phyloP scores from a whole-genome alignment of 2,113 vertebrate species.

The Orthonyx spaldingii region DNA sequence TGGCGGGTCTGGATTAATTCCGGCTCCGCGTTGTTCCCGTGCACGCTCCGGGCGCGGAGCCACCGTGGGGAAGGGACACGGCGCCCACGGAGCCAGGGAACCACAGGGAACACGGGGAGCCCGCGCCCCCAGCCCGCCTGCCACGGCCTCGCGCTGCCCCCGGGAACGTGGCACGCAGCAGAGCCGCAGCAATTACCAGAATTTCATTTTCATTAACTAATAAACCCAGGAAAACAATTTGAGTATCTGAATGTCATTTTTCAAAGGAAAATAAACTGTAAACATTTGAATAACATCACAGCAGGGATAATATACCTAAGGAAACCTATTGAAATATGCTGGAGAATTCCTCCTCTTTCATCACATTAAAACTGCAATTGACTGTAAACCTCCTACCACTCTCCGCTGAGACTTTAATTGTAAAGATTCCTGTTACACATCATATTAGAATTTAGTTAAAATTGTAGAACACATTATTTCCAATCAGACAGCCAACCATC shows the following conservation, averaged over 20 bases:
- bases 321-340: constrained; percentile 80
- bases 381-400: constrained; percentile 81
- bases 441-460: constrained; percentile 87
- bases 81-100: no score
- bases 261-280: constrained; percentile 82
- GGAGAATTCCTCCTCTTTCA: constrained; percentile 77
- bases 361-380: constrained; percentile 81
- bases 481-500: constrained; percentile 85
- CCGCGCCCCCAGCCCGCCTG: constrained; percentile 41
- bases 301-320: constrained; percentile 80
- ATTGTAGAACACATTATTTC: constrained; percentile 86
- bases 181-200: constrained; percentile 44
- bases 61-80: fast-evolving
- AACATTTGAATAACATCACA: constrained; percentile 84
- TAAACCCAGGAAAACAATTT: constrained; percentile 76
- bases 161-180: neutral
- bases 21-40: neutral
- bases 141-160: neutral
- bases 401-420: constrained; percentile 85
- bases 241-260: constrained; percentile 76
- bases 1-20: fast-evolving
- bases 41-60: no score
- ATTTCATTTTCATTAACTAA: constrained; percentile 81
- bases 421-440: constrained; percentile 84
- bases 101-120: no score